Percentiles rank a stretch among this genome's conserved stretches.
Conservation (phyloP, 1,140 invertebrate species). For the Caenorhabditis latens region DNA sequence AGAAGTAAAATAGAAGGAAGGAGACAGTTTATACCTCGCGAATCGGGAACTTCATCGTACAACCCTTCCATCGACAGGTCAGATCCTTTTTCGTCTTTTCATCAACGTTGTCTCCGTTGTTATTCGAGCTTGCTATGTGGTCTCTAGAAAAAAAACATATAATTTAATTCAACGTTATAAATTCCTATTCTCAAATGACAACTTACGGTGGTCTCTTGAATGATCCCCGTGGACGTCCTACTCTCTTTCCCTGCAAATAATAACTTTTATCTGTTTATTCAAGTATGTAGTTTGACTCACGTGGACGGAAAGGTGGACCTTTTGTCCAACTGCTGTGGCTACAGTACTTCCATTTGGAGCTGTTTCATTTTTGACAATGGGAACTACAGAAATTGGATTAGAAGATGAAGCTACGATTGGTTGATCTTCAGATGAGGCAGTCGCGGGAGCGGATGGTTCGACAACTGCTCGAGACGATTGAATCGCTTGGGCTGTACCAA, state of each 20-base stretch:
- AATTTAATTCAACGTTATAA: neutral
- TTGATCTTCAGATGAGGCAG: neutral
- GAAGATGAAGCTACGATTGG: neutral
- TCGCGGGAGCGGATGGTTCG: neutral
- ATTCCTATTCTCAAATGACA: neutral
- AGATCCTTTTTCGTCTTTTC: constrained; percentile 21
- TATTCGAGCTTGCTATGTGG: neutral
- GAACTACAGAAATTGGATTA: neutral
- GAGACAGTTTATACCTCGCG: constrained; percentile 37
- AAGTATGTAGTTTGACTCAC: neutral
- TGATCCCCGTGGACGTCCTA: constrained; percentile 53
- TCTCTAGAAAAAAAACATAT: constrained; percentile 23
- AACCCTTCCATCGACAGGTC: constrained; percentile 53
- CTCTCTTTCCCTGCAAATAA: constrained; percentile 47
- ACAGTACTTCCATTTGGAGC: constrained; percentile 24
- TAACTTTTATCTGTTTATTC: neutral
- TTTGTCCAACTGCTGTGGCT: constrained; percentile 20
- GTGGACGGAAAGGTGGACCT: constrained; percentile 18
- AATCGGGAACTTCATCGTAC: constrained; percentile 1
- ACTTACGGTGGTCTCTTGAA: constrained; percentile 47
- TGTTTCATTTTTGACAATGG: constrained; percentile 17
- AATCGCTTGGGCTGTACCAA: neutral
- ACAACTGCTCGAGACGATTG: neutral
- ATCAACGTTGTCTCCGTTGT: constrained; percentile 9
- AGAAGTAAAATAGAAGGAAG: neutral